Conservation (phyloP, 2,797 vertebrate genomes). For the Xenentodon cancila region DNA sequence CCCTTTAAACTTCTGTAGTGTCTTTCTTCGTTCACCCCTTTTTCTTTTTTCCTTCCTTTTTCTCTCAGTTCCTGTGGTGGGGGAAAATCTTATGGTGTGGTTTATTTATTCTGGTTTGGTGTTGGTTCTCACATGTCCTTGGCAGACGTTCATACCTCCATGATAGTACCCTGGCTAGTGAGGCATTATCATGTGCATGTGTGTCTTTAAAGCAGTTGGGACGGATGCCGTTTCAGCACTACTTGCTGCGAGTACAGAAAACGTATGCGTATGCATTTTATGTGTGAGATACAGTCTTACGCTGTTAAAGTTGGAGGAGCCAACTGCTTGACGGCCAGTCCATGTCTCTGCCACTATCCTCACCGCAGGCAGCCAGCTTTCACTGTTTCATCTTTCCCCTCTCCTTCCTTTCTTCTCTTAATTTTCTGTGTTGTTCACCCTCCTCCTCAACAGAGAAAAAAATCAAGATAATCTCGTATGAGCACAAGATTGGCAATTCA, state of each 20-base stretch:
- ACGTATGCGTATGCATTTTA: slow-evolving; percentile 17
- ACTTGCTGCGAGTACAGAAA: slow-evolving; percentile 26
- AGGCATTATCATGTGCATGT: slow-evolving; percentile 58
- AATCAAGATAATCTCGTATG: slow-evolving; percentile 47
- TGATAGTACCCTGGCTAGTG: slow-evolving; percentile 71
- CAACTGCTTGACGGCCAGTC: slow-evolving; percentile 45
- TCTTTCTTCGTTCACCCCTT: slow-evolving; percentile 56
- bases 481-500: slow-evolving; percentile 46
- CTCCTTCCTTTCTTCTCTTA: slow-evolving; percentile 36
- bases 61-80: slow-evolving; percentile 53
- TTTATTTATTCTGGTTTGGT: slow-evolving; percentile 81
- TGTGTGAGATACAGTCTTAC: slow-evolving; percentile 25
- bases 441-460: slow-evolving; percentile 47
- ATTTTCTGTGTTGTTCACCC: slow-evolving; percentile 65
- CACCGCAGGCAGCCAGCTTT: slow-evolving; percentile 36
- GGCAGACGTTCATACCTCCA: slow-evolving; percentile 72
- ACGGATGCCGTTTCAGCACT: slow-evolving; percentile 29
- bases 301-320: slow-evolving; percentile 50
- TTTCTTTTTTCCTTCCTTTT: slow-evolving; percentile 52
- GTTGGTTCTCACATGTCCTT: slow-evolving; percentile 78
- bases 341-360: slow-evolving; percentile 42
- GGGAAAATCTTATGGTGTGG: slow-evolving; percentile 76
- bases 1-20: slow-evolving; percentile 62
- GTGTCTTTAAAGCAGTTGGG: slow-evolving; percentile 34
- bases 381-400: slow-evolving; percentile 54